Evolutionary conservation across 2,888 invertebrate species (phyloP), one percentile per base, ranked within the genome.

Genomic region (Drosophila ezoana): DNA sequence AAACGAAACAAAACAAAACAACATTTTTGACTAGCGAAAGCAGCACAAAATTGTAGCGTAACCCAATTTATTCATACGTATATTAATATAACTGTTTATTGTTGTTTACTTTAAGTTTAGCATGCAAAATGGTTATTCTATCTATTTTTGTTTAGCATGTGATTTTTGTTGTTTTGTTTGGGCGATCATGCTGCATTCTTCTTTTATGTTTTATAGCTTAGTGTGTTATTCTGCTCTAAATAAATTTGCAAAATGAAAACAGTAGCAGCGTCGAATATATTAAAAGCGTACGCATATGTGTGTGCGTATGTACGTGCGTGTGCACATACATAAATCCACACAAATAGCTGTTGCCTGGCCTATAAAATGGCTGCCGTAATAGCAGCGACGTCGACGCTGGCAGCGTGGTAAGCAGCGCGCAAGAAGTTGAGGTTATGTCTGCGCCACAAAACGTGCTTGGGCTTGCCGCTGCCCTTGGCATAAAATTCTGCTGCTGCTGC

Each of bases 331-430:
- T 76, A 72, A 73, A 81, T 84, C 62, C 73, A 71, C 63, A 53
- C 65, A 63, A 69, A 83, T 85, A 83, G 89, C 81, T 83, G 83
- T 80, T 88, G 89, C 87, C 83, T 88, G 89, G 83, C 83, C 87
- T 84, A 75, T 84, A 84, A 84, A 89, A 87, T 87, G 85, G 80
- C 81, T 76, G 74, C 76, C 71, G 56, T 74, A 64, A 62, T 76
- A 71, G 67, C 70, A 72, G 75, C 72, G 72, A 4, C 37, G 47
- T 41, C 57, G 68, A 65, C 73, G 84, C 44, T 68, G 89, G 84
- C 83, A 83, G 89, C 83, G 89, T 83, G 83, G 83, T 83, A 83
- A 89, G 83, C 83, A 83, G 89, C 87, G 83, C 87, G 76, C 87
- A 83, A 83, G 83, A 83, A 83, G 83, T 83, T 83, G 89, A 83